Conservation (phyloP, 2,113 vertebrate species). For the Leucoraja erinaceus region DNA sequence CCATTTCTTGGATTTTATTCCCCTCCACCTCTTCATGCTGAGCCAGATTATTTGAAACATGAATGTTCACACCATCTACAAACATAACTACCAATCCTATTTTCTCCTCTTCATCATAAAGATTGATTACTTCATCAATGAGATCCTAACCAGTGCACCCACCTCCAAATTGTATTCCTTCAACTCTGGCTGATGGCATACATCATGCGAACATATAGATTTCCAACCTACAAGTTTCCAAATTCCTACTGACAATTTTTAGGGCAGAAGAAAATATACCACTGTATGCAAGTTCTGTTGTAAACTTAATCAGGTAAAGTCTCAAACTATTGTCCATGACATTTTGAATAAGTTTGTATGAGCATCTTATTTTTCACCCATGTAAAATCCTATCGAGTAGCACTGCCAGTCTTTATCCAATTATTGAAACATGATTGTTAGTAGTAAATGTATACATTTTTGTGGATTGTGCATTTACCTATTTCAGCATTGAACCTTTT, state of each 20-base stretch:
- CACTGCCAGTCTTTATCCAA: background rate
- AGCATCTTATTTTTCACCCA: background rate
- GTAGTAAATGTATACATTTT: background rate
- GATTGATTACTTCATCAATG: background rate
- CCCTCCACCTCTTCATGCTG: too few species aligned
- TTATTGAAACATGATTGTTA: slow-evolving; percentile 3
- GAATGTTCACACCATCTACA: too few species aligned
- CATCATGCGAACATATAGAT: background rate
- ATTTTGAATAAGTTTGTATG: background rate
- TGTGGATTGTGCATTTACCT: background rate
- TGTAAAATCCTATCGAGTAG: background rate
- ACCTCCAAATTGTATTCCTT: background rate
- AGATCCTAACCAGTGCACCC: background rate
- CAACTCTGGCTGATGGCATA: background rate
- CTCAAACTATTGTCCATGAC: background rate
- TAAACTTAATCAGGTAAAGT: background rate
- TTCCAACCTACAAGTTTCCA: background rate
- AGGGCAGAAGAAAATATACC: background rate
- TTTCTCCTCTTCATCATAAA: background rate
- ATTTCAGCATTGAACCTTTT: background rate
- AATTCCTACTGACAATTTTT: background rate
- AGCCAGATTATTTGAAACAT: too few species aligned
- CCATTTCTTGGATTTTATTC: too few species aligned
- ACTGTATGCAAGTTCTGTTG: background rate
- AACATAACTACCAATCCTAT: too few species aligned